Base-by-base conservation (phyloP, 1,140 invertebrate species). In the Macrotrachela quadricornifera region DNA sequence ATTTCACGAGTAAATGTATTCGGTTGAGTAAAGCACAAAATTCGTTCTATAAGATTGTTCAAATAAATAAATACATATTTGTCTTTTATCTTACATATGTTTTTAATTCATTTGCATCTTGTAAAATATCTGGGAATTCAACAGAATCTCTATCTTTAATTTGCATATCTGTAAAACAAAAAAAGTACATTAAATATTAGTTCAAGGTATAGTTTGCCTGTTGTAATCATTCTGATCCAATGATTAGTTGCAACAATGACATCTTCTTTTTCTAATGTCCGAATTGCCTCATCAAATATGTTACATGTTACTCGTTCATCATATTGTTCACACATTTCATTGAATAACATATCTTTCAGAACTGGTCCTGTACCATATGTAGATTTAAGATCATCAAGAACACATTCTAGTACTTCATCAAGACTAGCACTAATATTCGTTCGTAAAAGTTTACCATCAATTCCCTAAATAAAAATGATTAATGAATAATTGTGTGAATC, bases 371-470 rank as follows among this genome's bases (percentile, higher is more conserved):
- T 4, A 30, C 21, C 8, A 30, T 4, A 8, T 4, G 21, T 30
- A 4, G 21, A 30, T 30, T 30, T 30, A 2, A 2, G 21, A 4
- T 30, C 21, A 4, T 30, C 8, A 2, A 30, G 21, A 30, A 4
- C 2, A 30, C 21, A 8, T 30, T 78, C 79, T 0, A 95, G 70
- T 0, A 75, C 73, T 14, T 79, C 72, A 0, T 77, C 76, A 6
- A 94, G 65, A 63, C 88, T 82, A 0, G 51, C 75, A 46, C 79
- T 75, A 30, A 30, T n/a, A n/a, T n/a, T n/a, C n/a, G n/a, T n/a
- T 13, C 80, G 75, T 59, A 83, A 79, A 16, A 87, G 74, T 0
- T 80, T 80, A 4, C 81, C 78, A 16, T 99, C 91, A 0, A 85
- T 85, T 0, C 91, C 88, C 0, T 30, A 30, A 4, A 30, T 4